Evolutionary conservation across 2,888 invertebrate genomes (phyloP).

Genomic region (Pammene aurita): DNA sequence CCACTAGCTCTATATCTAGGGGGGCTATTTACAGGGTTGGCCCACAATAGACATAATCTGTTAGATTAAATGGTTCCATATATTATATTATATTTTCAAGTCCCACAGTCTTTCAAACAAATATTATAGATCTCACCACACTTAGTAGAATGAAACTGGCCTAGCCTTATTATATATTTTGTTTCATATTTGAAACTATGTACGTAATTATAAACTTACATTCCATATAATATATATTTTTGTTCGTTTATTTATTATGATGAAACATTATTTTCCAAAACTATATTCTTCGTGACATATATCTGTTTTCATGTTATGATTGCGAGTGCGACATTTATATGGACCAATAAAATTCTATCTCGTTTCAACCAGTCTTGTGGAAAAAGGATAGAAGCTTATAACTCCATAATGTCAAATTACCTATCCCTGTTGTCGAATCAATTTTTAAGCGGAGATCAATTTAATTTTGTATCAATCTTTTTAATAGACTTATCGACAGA

Average conservation of each 20-base stretch:
- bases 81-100: conserved; percentile 60
- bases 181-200: too few species aligned
- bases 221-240: conserved; percentile 3
- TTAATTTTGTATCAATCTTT: conserved; percentile 7
- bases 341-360: not conserved
- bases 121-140: conserved; percentile 57
- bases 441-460: conserved; percentile 34
- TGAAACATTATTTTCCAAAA: not conserved
- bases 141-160: conserved; percentile 1
- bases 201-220: not conserved
- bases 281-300: not conserved
- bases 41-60: conserved; percentile 63
- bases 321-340: not conserved
- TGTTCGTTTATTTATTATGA: not conserved
- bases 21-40: conserved; percentile 66
- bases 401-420: not conserved
- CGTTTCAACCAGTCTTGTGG: not conserved
- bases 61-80: conserved; percentile 42
- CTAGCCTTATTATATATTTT: not conserved
- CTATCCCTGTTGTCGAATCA: conserved; percentile 5
- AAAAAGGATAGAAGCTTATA: not conserved
- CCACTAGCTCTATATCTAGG: conserved; percentile 41
- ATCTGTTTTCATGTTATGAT: not conserved
- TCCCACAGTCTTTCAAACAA: conserved; percentile 71
- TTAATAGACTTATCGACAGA: conserved; percentile 2